phyloP scores from a whole-genome alignment of 2,797 vertebrate species.

The Catamblyrhynchus diadema region DNA sequence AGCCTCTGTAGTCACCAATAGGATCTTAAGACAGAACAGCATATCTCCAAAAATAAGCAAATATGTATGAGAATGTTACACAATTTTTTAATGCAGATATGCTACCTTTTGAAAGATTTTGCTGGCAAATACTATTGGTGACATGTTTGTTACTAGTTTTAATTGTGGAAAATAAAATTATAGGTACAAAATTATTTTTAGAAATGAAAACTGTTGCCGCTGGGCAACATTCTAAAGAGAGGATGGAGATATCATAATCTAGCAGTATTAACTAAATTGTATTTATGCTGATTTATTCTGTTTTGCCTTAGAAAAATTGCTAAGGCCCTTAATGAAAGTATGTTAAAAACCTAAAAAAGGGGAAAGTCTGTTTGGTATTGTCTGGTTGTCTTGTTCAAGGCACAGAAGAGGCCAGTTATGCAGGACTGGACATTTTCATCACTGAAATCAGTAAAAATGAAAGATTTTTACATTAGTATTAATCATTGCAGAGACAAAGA shows the following conservation, averaged over 20 bases:
- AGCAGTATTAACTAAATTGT: neutral
- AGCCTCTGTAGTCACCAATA: neutral
- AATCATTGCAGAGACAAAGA: neutral
- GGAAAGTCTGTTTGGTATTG: neutral
- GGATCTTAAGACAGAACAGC: neutral
- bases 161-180: neutral
- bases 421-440: neutral
- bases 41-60: neutral
- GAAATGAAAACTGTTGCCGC: neutral
- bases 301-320: neutral
- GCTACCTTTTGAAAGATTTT: neutral
- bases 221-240: neutral
- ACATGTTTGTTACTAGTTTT: neutral
- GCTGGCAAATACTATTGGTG: neutral
- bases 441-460: neutral
- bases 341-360: neutral
- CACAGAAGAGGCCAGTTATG: neutral
- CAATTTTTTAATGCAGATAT: neutral
- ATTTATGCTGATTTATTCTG: neutral
- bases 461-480: neutral
- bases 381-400: neutral
- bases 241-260: neutral
- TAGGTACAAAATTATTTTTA: neutral
- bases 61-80: neutral
- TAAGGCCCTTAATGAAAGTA: neutral